Percentiles rank a stretch among this genome's conserved stretches.
These are phyloP conservation scores for Pharmacophagus antenor DNA, from an alignment of 2,888 invertebrate genomes.

Conservation along the genomic window DNA sequence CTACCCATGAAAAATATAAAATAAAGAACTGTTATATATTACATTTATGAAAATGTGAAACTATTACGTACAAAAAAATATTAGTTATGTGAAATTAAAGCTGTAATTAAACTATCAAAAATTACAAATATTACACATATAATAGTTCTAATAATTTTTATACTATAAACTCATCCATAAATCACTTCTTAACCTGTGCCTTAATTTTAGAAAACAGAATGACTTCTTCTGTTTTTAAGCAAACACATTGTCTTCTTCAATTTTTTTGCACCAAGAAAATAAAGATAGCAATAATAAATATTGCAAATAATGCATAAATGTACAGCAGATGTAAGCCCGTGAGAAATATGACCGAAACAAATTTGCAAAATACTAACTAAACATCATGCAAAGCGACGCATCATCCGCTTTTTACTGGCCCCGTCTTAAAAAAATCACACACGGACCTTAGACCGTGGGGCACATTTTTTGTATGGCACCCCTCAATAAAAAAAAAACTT, in stretches of 20 bases:
- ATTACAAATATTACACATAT: no score
- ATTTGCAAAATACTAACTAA: constrained; percentile 63
- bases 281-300: constrained; percentile 8
- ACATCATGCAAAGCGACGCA: constrained; percentile 46
- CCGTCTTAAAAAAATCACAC: constrained; percentile 67
- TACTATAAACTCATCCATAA: no score
- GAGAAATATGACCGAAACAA: constrained; percentile 69
- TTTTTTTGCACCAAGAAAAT: neutral
- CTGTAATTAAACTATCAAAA: no score
- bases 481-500: constrained; percentile 54
- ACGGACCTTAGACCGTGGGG: constrained; percentile 47
- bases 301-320: neutral
- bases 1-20: no score
- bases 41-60: no score
- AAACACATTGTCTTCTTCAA: neutral
- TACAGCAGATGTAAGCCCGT: constrained; percentile 46
- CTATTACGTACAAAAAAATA: no score
- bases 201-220: no score
- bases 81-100: no score
- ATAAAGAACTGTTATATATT: no score
- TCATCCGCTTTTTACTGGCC: constrained; percentile 52
- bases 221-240: no score
- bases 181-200: no score
- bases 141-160: no score
- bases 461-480: constrained; percentile 63